Evolutionary conservation across 2,888 invertebrate genomes (phyloP), one percentile per base, ranked within the genome.

Genomic region (Platycheirus rosarum): DNA sequence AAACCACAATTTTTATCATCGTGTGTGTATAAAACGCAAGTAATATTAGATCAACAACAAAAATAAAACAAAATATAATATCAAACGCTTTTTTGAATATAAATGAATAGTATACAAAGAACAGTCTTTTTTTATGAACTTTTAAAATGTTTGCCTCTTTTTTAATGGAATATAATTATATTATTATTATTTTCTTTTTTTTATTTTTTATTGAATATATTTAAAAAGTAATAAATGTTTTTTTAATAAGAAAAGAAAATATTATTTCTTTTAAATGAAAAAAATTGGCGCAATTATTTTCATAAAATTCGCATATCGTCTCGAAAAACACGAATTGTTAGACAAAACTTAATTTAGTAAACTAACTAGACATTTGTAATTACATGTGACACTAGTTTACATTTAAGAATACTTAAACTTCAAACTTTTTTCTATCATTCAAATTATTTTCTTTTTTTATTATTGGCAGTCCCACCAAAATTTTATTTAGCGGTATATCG

Each of bases 11-110:
- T 77, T 82, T 68, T 82, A 71, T 73, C 71, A 77, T 73, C 62
- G 68, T 77, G 77, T 82, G 76, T 82, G 77, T 77, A 77, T 73
- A 82, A n/a, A 73, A 82, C 77, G 84, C 73, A 74, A 69, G 35
- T 71, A 73, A 66, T 53, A 60, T 68, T 55, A 60, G 44, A 60
- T 44, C 29, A 44, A 44, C 60, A 44, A 57, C 20, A 44, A 29
- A 76, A 62, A 77, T 82, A 69, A 65, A 85, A 65, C 71, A 57
- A 48, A 44, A 68, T 70, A 65, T 69, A 65, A 78, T 75, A 75
- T 80, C 62, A 55, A 76, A 84, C 69, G 78, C 84, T 84, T 85
- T 84, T 82, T 80, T 69, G 65, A 55, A 57, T 60, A 42, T 65
- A 77, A 69, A 65, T 57, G 63, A 68, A 71, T 76, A 71, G 46